A percentile compares a stretch with the other conserved stretches of the same genome.
phyloP scores from a whole-genome alignment of 2,888 invertebrate species.

The Panzeria rudis region DNA sequence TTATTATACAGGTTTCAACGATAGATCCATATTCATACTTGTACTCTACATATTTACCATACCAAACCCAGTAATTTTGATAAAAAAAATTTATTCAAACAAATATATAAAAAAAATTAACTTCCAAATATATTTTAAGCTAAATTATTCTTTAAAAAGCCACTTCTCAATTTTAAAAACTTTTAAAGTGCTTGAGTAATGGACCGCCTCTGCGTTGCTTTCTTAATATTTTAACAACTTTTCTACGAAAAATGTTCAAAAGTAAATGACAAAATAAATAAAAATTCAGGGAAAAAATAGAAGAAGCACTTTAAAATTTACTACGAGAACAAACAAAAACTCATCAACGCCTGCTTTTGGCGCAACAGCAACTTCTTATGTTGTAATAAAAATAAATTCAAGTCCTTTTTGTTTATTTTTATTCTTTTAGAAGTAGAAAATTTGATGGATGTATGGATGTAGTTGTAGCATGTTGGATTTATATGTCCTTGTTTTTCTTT shows the following conservation, averaged over 20 bases:
- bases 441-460: background rate
- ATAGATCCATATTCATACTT: too few species aligned
- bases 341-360: background rate
- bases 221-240: background rate
- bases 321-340: background rate
- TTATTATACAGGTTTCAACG: too few species aligned
- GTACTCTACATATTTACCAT: too few species aligned
- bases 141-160: too few species aligned
- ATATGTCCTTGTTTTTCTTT: background rate
- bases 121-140: too few species aligned
- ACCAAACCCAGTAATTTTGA: too few species aligned
- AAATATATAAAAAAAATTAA: too few species aligned
- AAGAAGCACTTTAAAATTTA: slow-evolving; percentile 32
- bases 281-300: slow-evolving; percentile 9
- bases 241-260: background rate
- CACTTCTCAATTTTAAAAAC: background rate
- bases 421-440: background rate
- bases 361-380: background rate
- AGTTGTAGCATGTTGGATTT: background rate
- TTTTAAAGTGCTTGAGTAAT: background rate
- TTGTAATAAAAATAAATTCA: slow-evolving; percentile 1
- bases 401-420: background rate
- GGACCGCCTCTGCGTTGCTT: background rate
- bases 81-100: too few species aligned
- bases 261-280: slow-evolving; percentile 41